Evolutionary conservation across 2,113 vertebrate species (phyloP).

Genomic region (Lonchura striata): DNA sequence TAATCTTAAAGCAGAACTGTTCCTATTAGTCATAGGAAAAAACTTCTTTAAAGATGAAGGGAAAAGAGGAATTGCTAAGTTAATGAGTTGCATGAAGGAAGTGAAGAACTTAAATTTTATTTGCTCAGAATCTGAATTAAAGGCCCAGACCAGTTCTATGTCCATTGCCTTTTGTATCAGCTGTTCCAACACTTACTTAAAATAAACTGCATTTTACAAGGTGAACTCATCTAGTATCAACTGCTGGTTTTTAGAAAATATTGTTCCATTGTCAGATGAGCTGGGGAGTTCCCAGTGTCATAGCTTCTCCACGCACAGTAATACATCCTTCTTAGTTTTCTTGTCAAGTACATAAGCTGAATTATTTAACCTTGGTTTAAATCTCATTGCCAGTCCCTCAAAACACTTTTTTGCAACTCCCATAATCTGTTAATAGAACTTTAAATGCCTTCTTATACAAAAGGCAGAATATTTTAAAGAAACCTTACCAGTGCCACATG

Average conservation of each 20-base stretch:
- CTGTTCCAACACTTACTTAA: background rate
- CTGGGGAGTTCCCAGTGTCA: background rate
- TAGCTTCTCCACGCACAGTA: background rate
- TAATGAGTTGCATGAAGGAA: background rate
- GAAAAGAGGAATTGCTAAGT: background rate
- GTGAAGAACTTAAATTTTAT: background rate
- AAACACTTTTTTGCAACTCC: background rate
- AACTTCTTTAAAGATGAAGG: background rate
- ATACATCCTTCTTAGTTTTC: background rate
- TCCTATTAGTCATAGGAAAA: background rate
- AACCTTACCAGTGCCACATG: background rate
- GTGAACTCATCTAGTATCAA: background rate
- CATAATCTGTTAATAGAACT: background rate
- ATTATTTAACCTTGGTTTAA: background rate
- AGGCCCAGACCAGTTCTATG: background rate
- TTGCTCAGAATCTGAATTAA: background rate
- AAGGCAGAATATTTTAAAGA: background rate
- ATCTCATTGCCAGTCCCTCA: background rate
- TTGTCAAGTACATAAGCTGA: background rate
- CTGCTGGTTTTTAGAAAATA: background rate
- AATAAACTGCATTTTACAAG: background rate
- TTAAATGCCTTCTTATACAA: background rate
- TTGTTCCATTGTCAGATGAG: background rate
- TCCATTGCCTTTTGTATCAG: background rate
- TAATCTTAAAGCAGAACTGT: background rate